These are phyloP conservation scores for Rhinoderma darwinii DNA, from an alignment of 2,113 vertebrate species.

Conservation along the genomic window DNA sequence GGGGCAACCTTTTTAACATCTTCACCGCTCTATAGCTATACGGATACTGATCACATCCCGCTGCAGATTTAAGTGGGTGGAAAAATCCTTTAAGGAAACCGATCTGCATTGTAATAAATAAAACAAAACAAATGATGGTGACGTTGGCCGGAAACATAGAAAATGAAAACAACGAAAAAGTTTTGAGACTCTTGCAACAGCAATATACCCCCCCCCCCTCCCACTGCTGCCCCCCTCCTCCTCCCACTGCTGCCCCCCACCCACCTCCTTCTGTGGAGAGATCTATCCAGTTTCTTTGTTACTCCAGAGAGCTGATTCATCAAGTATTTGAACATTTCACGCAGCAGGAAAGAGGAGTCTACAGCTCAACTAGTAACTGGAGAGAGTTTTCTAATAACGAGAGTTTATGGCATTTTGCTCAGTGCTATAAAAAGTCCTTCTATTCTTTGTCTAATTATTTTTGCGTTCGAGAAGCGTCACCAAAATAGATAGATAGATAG, in stretches of 20 bases:
- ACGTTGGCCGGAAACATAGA: neutral
- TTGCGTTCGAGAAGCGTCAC: no score
- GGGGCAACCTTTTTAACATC: no score
- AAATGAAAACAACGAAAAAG: neutral
- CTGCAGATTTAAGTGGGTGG: neutral
- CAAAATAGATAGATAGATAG: neutral
- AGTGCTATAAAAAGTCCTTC: neutral
- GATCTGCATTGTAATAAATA: neutral
- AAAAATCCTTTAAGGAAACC: neutral
- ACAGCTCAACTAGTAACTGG: neutral
- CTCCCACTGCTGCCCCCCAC: neutral
- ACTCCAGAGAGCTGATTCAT: slow-evolving; percentile 39
- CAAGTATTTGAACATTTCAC: slow-evolving; percentile 9
- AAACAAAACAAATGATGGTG: neutral
- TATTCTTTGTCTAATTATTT: neutral
- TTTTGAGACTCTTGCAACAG: neutral
- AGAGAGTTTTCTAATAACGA: neutral
- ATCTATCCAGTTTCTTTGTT: slow-evolving; percentile 13
- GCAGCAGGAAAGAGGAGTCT: neutral
- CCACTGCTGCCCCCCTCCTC: neutral
- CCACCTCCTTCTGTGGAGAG: no score
- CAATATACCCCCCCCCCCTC: neutral
- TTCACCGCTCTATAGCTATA: neutral
- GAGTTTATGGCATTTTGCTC: neutral
- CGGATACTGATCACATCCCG: neutral